phyloP scores from a whole-genome alignment of 2,113 vertebrate species.

The Myiagra hebetior region DNA sequence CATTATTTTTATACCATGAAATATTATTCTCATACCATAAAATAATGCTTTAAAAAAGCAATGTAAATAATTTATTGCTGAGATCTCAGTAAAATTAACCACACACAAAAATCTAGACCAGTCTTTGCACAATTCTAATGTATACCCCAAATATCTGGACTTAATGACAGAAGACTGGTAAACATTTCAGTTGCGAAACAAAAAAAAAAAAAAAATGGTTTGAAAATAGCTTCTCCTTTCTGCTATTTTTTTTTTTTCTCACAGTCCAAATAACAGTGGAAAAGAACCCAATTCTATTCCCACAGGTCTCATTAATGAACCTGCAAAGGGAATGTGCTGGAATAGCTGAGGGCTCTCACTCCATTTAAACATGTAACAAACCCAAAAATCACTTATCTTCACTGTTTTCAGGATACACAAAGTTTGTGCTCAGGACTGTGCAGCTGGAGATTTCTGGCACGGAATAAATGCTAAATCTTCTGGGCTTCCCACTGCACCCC shows the following conservation, averaged over 20 bases:
- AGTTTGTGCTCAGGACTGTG: background rate
- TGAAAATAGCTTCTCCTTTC: slow-evolving; percentile 37
- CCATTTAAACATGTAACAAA: slow-evolving; percentile 25
- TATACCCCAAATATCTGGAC: slow-evolving; percentile 12
- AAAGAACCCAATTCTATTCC: slow-evolving; percentile 57
- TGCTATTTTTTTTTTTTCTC: background rate
- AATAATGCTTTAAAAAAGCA: background rate
- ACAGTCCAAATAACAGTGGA: slow-evolving; percentile 58
- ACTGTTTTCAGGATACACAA: background rate
- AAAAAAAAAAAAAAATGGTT: background rate
- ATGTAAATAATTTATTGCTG: background rate
- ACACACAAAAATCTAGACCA: background rate
- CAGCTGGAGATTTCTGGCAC: background rate
- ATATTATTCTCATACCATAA: background rate
- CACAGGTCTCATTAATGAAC: slow-evolving; percentile 71
- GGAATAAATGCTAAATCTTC: background rate
- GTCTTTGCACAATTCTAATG: background rate
- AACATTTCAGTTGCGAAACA: slow-evolving; percentile 5
- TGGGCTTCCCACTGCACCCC: background rate
- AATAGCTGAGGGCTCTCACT: slow-evolving; percentile 66
- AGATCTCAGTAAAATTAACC: background rate
- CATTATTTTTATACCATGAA: background rate
- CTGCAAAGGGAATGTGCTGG: slow-evolving; percentile 55
- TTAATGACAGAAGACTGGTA: background rate
- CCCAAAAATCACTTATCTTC: background rate